Evolutionary conservation across 2,888 invertebrate genomes (phyloP).

Genomic region (Caenorhabditis imperialis): DNA sequence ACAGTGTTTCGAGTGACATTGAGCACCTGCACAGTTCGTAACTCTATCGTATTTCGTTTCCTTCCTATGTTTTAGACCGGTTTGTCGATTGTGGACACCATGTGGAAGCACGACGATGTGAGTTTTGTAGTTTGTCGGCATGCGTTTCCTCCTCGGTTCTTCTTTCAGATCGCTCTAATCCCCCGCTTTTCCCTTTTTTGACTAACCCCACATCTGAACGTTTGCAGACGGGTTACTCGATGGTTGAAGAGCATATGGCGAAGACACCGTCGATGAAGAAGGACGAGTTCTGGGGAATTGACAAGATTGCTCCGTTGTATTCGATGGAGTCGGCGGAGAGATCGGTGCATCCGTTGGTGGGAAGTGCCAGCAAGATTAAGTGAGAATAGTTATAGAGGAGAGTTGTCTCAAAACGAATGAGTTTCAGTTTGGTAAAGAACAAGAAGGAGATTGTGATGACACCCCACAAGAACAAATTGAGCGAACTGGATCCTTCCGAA

Average conservation of each 20-base stretch:
- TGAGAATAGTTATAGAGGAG: conserved; percentile 27
- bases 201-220: too few relatives aligned
- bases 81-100: conserved; percentile 54
- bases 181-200: too few relatives aligned
- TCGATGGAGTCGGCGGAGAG: conserved; percentile 72
- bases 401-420: neutral
- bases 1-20: neutral
- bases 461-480: conserved; percentile 76
- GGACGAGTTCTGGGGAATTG: conserved; percentile 72
- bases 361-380: conserved; percentile 76
- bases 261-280: conserved; percentile 63
- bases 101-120: conserved; percentile 58
- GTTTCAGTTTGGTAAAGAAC: conserved; percentile 70
- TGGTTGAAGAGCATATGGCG: conserved; percentile 66
- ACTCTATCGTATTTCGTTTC: conserved; percentile 33
- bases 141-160: neutral
- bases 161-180: too few relatives aligned
- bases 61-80: conserved; percentile 56
- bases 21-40: conserved; percentile 12
- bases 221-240: conserved; percentile 67
- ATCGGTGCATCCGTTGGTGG: conserved; percentile 74
- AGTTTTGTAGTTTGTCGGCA: conserved; percentile 9
- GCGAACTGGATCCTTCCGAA: conserved; percentile 62
- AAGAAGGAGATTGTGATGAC: conserved; percentile 72
- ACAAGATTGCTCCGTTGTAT: conserved; percentile 73